A percentile compares a stretch with the other conserved stretches of the same genome.
These are phyloP conservation scores for Neomicropteryx cornuta DNA, from an alignment of 1,140 invertebrate species.

Conservation along the genomic window DNA sequence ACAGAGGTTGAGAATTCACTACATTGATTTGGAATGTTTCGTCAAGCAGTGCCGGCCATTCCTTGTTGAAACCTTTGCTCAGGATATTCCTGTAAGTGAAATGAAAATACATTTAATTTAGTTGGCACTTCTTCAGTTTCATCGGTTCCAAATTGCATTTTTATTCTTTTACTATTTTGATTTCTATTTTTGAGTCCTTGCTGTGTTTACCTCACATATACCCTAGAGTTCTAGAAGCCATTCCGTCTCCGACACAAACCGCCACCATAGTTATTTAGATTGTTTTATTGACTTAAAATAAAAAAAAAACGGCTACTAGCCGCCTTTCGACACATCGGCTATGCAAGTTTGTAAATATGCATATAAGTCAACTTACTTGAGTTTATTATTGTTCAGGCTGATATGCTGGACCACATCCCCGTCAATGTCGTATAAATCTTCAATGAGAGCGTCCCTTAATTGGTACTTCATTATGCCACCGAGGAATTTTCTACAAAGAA, in stretches of 20 bases:
- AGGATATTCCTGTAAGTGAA: conserved; percentile 18
- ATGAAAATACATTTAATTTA: background rate
- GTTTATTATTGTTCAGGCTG: conserved; percentile 15
- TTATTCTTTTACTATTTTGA: too few species aligned
- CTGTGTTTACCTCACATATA: too few species aligned
- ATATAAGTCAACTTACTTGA: conserved; percentile 20
- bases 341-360: too few species aligned
- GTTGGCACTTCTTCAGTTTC: too few species aligned
- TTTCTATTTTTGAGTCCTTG: too few species aligned
- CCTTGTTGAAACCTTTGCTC: conserved; percentile 15
- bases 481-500: conserved; percentile 31
- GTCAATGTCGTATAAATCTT: conserved; percentile 18
- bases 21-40: conserved; percentile 20
- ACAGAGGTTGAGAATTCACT: conserved; percentile 16
- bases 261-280: too few species aligned
- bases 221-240: too few species aligned
- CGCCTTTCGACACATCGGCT: too few species aligned
- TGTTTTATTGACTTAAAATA: too few species aligned
- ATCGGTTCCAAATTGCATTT: too few species aligned
- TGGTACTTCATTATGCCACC: conserved; percentile 36
- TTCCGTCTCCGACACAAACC: too few species aligned
- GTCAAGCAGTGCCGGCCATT: conserved; percentile 17
- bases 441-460: conserved; percentile 26
- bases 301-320: too few species aligned
- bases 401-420: conserved; percentile 22